These are phyloP conservation scores for Chrosomus eos DNA, from an alignment of 2,797 vertebrate genomes.

Conservation along the genomic window DNA sequence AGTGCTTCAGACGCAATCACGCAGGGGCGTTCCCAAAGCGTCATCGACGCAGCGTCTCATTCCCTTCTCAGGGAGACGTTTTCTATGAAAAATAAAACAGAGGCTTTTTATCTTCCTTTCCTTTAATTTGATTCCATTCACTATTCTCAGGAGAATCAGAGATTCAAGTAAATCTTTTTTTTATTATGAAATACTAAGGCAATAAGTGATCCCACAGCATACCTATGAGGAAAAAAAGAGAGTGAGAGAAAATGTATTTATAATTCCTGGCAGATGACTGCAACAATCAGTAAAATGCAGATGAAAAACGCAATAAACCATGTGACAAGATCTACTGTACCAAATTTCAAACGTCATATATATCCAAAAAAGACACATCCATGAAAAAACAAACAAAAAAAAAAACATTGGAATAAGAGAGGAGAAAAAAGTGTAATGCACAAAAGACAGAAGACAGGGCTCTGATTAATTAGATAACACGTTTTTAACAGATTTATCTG, in stretches of 20 bases:
- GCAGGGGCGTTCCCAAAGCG: no score
- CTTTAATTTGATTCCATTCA: neutral
- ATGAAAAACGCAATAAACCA: neutral
- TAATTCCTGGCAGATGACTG: conserved; percentile 23
- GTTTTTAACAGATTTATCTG: conserved; percentile 38
- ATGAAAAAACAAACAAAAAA: neutral
- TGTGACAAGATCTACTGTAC: neutral
- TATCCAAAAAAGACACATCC: neutral
- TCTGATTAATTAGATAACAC: conserved; percentile 43
- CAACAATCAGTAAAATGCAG: neutral
- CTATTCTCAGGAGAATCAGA: neutral
- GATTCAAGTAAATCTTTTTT: conserved; percentile 9
- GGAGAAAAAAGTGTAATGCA: conserved; percentile 3
- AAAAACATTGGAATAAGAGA: neutral
- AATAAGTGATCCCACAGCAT: neutral
- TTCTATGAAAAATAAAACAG: neutral
- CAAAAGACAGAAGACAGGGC: conserved; percentile 5
- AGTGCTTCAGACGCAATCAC: no score
- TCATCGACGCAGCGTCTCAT: no score
- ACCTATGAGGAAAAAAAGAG: neutral
- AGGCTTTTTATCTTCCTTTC: neutral
- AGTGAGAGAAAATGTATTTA: conserved; percentile 9
- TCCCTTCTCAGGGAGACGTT: neutral
- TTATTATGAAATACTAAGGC: neutral
- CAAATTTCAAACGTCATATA: conserved; percentile 7